Percentiles rank a stretch among this genome's conserved stretches.
Conservation (phyloP, 2,113 vertebrate genomes). For the Reinhardtius hippoglossoides region DNA sequence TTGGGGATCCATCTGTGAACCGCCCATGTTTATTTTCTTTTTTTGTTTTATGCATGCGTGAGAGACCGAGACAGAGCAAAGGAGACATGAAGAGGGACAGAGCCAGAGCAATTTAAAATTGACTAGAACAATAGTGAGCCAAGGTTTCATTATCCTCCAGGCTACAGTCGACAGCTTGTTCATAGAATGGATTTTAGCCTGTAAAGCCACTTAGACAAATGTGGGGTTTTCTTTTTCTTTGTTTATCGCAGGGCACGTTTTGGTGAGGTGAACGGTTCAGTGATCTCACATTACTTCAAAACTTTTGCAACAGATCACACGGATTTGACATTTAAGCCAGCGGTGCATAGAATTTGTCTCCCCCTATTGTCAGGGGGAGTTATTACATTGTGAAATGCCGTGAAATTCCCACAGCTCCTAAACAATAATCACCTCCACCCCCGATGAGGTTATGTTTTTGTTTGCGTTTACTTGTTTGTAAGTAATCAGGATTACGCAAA, state of each 20-base stretch:
- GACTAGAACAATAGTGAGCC: constrained; percentile 42
- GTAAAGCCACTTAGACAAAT: constrained; percentile 38
- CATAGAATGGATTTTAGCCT: constrained; percentile 47
- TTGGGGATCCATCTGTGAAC: constrained; percentile 28
- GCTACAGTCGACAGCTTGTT: constrained; percentile 61
- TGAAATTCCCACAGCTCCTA: not conserved
- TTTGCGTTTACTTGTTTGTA: not conserved
- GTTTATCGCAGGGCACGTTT: constrained; percentile 16
- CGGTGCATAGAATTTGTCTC: not conserved
- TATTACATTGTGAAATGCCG: not conserved
- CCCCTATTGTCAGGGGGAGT: not conserved
- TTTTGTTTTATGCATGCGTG: not conserved
- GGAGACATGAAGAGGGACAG: constrained; percentile 15
- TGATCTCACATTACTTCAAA: constrained; percentile 22
- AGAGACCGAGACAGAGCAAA: not conserved
- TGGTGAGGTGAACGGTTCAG: constrained; percentile 13
- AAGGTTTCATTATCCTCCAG: constrained; percentile 59
- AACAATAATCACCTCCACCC: not conserved
- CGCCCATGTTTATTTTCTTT: not conserved
- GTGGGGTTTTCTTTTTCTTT: constrained; percentile 11
- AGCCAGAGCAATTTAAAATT: constrained; percentile 39
- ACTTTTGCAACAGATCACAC: constrained; percentile 24
- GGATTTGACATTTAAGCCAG: not conserved
- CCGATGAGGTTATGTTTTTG: too few species aligned
- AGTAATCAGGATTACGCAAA: not conserved